Conservation (phyloP, 2,888 invertebrate species). For the Nyleta sp. region DNA sequence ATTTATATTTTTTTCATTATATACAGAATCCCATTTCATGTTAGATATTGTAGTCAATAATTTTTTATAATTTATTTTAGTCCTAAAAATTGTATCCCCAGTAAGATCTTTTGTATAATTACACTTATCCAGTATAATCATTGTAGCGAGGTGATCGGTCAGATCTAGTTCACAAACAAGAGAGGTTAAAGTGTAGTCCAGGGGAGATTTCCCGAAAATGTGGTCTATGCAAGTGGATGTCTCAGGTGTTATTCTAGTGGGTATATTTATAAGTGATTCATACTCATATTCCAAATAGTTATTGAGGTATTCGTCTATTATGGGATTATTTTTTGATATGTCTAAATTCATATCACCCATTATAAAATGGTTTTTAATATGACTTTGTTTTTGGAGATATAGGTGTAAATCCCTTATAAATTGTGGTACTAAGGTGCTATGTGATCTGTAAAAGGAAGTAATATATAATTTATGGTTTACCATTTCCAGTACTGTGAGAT, state of each 20-base stretch:
- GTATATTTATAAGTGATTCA: conserved; percentile 7
- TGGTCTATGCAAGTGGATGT: conserved; percentile 17
- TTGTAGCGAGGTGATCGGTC: conserved; percentile 6
- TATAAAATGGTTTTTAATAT: conserved; percentile 4
- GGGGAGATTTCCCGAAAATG: conserved; percentile 13
- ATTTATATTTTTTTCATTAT: neutral
- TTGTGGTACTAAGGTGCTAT: neutral
- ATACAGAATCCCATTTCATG: neutral
- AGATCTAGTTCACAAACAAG: conserved; percentile 1
- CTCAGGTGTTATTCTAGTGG: neutral
- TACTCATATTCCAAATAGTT: conserved; percentile 13
- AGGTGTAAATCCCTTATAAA: neutral
- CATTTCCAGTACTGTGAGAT: neutral
- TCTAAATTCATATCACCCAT: conserved; percentile 11
- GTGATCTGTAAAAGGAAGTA: conserved; percentile 14
- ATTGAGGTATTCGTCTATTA: neutral
- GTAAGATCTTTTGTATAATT: neutral
- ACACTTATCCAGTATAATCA: neutral
- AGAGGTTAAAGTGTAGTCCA: neutral
- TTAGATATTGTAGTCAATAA: neutral
- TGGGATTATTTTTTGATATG: neutral
- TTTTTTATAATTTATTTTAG: conserved; percentile 5
- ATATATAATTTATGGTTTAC: neutral
- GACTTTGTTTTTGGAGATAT: neutral
- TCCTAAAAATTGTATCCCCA: neutral